Conservation (phyloP, 2,888 invertebrate species). For the Pyrrhosoma nymphula region DNA sequence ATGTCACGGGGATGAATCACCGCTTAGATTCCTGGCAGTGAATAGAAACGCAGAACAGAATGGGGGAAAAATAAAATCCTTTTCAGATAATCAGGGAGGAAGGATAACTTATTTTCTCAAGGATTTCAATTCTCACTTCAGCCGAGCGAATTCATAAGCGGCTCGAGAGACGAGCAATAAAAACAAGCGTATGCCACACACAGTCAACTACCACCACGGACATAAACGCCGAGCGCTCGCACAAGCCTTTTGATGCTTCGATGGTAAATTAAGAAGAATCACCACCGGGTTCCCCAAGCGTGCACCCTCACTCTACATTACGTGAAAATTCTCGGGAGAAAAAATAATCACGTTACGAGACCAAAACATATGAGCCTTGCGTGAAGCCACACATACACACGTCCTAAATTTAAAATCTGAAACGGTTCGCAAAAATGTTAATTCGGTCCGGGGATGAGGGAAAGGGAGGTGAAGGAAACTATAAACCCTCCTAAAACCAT, state of each 20-base stretch:
- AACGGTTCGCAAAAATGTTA: neutral
- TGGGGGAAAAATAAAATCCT: neutral
- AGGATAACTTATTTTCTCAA: neutral
- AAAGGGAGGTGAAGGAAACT: neutral
- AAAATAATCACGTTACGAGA: neutral
- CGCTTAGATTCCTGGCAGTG: neutral
- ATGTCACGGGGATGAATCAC: neutral
- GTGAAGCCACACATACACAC: neutral
- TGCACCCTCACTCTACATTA: neutral
- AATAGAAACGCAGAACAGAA: neutral
- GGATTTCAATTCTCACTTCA: neutral
- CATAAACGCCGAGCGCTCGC: neutral
- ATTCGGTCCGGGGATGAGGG: neutral
- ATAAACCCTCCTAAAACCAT: neutral
- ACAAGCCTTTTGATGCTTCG: neutral
- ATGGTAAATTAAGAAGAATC: neutral
- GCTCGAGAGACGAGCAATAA: neutral
- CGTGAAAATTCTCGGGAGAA: neutral
- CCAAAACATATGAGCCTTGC: neutral
- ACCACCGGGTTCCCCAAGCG: neutral
- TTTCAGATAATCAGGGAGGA: neutral
- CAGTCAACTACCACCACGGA: neutral
- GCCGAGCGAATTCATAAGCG: neutral
- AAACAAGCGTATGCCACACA: neutral
- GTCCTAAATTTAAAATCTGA: neutral